Base-by-base conservation (phyloP, 1,140 invertebrate genomes). In the Bicyclus anynana region DNA sequence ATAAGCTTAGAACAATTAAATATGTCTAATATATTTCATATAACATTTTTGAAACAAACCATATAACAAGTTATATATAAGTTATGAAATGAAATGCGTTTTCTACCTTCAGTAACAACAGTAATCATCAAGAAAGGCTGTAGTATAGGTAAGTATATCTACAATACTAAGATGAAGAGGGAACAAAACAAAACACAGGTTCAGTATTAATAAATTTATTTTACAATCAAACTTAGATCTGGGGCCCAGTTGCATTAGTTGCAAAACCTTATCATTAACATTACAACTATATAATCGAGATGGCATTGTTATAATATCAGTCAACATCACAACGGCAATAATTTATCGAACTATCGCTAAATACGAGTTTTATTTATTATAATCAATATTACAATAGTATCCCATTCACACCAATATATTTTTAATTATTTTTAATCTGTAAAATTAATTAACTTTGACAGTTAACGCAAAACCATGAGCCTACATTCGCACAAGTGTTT, bases 241-340 rank as follows among this genome's bases (percentile, higher is more conserved):
- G 57, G 57, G 57, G 57, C 57, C 50, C 13, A 56, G 46, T 48
- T 33, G 40, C 27, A 38, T 35, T 51, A 17, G n/a, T n/a, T n/a
- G n/a, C n/a, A n/a, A n/a, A n/a, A n/a, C n/a, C n/a, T 20, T n/a
- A 2, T 44, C 20, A 42, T 42, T 37, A 14, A n/a, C 23, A 40
- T 46, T 42, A 40, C 48, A 38, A n/a, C 10, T 47, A 29, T 33
- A 20, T 46, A 53, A 42, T 49, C 58, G 57, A 65, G 62, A 72
- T 72, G 69, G 65, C 65, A 65, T 68, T 59, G 38, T 53, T 62
- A 71, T 65, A 71, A 68, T 71, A 71, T 72, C 69, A 72, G 69
- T 72, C 69, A 62, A 66, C 62, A 56, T 72, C 69, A 72, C 66
- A 72, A 72, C 69, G 66, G 63, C 40, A 49, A n/a, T n/a, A n/a